Base-by-base conservation (phyloP, 2,888 invertebrate species). In the Prenolepis imparis region DNA sequence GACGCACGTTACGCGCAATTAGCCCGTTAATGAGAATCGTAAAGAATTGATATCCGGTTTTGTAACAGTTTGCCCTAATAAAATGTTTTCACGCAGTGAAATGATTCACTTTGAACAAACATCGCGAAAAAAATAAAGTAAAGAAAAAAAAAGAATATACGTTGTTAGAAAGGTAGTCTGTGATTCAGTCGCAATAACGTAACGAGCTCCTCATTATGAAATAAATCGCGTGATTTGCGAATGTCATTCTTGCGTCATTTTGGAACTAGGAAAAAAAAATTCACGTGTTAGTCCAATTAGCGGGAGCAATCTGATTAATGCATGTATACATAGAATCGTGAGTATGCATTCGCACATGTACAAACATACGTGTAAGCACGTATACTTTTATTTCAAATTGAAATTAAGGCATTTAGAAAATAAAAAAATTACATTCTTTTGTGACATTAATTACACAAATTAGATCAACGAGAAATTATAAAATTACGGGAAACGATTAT, bases 1-100 rank as follows among this genome's bases (percentile, higher is more conserved):
- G 36, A 75, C 48, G 36, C 36, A 75, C 55, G 52, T 66, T 21
- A n/a, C 18, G 15, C 11, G 9, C 55, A 67, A 67, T 77, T 55
- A 77, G 1, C 2, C 11, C 5, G 39, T 28, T 55, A 66, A 77
- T 52, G 52, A 39, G n/a, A 9, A 67, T n/a, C 55, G 28, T 67
- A 67, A 67, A 77, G 15, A 36, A 67, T 39, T 28, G 28, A 67
- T 67, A 77, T 77, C 55, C 55, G 39, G 21, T 39, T 75, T 67
- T 57, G 24, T 28, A 67, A 24, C 24, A 67, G 24, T 41, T 52
- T 28, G 12, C 12, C 36, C 24, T 73, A 36, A 67, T 55, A 67
- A 32, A 5, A 67, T 41, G n/a, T 41, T 68, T 55, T 15, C 41
- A 15, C 55, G 24, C 18, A 24, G n/a, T 67, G 3, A 55, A 77